Conservation (phyloP, 2,888 invertebrate genomes). For the Orchesella flavescens region DNA sequence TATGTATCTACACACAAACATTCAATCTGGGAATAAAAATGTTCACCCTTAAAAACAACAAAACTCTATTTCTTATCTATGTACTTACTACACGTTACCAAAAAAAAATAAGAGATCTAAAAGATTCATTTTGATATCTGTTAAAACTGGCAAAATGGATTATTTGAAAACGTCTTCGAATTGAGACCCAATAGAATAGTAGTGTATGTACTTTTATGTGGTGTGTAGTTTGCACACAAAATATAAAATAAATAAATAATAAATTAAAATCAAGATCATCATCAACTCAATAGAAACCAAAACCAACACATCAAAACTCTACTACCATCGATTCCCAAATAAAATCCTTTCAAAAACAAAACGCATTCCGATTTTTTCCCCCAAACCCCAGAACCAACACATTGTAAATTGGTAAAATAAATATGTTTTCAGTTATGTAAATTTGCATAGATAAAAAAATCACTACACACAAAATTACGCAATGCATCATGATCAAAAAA, state of each 20-base stretch:
- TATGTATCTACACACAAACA: too few relatives aligned
- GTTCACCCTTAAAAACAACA: too few relatives aligned
- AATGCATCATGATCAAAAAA: not conserved
- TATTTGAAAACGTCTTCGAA: conserved; percentile 1
- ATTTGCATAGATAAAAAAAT: conserved; percentile 9
- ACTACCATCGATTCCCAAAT: not conserved
- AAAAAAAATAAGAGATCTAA: too few relatives aligned
- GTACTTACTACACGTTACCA: too few relatives aligned
- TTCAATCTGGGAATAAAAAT: too few relatives aligned
- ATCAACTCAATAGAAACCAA: not conserved
- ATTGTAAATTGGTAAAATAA: not conserved
- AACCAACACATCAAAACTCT: not conserved
- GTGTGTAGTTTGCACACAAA: not conserved
- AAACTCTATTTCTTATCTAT: too few relatives aligned
- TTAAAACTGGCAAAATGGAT: conserved; percentile 51
- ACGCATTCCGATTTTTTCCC: not conserved
- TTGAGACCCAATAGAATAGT: conserved; percentile 51
- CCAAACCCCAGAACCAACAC: not conserved
- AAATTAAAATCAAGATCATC: not conserved
- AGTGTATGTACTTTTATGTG: conserved; percentile 19
- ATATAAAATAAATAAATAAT: conserved; percentile 22
- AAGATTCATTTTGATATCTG: conserved; percentile 12
- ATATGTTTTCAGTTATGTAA: not conserved
- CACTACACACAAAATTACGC: not conserved
- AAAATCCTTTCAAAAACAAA: not conserved